These are phyloP conservation scores for Felis chaus DNA, from an alignment of 2,113 vertebrate species.

Conservation along the genomic window DNA sequence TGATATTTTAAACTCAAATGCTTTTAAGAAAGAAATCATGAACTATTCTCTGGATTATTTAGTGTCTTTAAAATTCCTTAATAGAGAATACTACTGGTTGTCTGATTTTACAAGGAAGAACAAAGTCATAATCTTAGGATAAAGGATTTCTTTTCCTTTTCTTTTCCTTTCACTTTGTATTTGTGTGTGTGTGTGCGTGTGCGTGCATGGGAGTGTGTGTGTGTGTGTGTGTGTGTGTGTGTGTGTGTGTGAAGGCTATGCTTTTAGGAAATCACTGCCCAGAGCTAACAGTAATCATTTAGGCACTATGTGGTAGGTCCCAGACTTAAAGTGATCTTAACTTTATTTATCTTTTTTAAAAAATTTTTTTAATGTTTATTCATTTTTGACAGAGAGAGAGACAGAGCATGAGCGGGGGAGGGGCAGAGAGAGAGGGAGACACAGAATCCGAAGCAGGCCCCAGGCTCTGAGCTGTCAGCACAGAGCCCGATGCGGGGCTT, in stretches of 20 bases:
- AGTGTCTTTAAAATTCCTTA: background rate
- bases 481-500: too few relatives aligned
- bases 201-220: too few relatives aligned
- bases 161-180: background rate
- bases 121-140: background rate
- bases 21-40: background rate
- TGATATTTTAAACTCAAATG: background rate
- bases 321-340: background rate
- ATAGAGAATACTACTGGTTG: background rate
- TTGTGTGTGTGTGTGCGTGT: background rate
- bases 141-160: background rate
- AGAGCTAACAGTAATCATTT: background rate
- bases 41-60: background rate
- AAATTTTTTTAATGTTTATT: too few relatives aligned
- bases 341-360: background rate
- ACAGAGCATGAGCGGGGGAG: too few relatives aligned
- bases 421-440: too few relatives aligned
- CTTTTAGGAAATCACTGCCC: background rate
- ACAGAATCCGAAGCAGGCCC: too few relatives aligned
- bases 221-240: too few relatives aligned
- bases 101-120: background rate
- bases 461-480: too few relatives aligned
- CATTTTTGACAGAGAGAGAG: too few relatives aligned
- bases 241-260: background rate
- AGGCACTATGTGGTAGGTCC: background rate